Conservation (phyloP, 2,797 vertebrate genomes). For the Uromys caudimaculatus region DNA sequence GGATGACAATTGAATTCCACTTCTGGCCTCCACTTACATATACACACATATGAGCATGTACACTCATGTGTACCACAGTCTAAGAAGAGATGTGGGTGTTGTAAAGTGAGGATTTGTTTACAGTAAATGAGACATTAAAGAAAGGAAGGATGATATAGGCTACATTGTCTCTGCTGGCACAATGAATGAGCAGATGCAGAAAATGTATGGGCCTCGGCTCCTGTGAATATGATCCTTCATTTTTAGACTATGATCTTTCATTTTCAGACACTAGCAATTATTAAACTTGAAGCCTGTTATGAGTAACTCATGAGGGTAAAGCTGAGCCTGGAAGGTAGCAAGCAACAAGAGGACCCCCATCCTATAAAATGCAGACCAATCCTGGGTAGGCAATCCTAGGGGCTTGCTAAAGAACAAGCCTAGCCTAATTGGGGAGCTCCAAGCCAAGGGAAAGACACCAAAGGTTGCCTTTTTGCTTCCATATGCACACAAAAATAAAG, state of each 20-base stretch:
- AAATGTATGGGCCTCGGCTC: background rate
- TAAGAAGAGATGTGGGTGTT: background rate
- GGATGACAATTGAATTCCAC: background rate
- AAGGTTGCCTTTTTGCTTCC: background rate
- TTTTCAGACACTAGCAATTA: background rate
- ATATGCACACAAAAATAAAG: background rate
- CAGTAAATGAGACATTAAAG: slow-evolving; percentile 18
- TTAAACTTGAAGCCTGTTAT: background rate
- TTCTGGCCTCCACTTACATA: background rate
- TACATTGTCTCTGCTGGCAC: background rate
- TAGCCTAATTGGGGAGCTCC: background rate
- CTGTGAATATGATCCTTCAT: background rate
- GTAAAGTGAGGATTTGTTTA: background rate
- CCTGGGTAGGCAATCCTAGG: too few relatives aligned
- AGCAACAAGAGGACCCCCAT: background rate
- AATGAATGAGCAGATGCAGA: slow-evolving; percentile 11
- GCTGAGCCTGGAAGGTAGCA: too few relatives aligned
- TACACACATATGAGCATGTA: background rate
- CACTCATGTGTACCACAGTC: background rate
- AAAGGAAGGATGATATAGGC: slow-evolving; percentile 9
- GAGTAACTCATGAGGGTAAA: background rate
- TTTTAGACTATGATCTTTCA: background rate
- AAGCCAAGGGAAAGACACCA: background rate
- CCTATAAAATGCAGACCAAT: background rate
- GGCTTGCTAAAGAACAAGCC: background rate